Evolutionary conservation across 2,888 invertebrate genomes (phyloP).

Genomic region (Syrphus vitripennis): DNA sequence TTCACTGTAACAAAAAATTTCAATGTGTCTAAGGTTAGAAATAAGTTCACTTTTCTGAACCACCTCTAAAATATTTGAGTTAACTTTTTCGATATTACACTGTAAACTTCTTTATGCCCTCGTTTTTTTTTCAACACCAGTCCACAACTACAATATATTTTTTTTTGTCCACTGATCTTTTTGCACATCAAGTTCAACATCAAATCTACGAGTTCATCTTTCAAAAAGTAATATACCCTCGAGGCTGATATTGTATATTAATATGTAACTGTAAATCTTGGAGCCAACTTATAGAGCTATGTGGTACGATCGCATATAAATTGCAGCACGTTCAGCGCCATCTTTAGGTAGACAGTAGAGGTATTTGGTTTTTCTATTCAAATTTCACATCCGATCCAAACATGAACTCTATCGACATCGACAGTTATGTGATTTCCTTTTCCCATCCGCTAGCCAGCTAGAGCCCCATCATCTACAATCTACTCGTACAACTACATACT

Average conservation of each 20-base stretch:
- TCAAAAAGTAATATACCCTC: background rate
- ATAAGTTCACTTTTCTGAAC: no score
- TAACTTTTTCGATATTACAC: no score
- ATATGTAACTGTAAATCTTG: constrained; percentile 12
- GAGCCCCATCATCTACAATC: background rate
- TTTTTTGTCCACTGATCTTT: background rate
- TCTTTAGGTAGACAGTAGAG: background rate
- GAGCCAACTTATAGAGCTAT: background rate
- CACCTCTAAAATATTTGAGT: no score
- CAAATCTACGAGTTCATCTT: constrained; percentile 30
- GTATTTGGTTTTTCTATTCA: constrained; percentile 13
- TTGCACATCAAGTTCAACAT: constrained; percentile 23
- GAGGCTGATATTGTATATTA: constrained; percentile 2
- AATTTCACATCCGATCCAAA: constrained; percentile 55
- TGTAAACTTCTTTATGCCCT: background rate
- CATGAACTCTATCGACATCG: constrained; percentile 54
- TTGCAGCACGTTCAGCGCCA: constrained; percentile 47
- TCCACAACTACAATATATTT: background rate
- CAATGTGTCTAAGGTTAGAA: no score
- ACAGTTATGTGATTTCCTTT: constrained; percentile 68
- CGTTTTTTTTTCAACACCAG: background rate
- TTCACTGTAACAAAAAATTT: no score
- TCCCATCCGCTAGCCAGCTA: background rate
- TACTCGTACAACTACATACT: background rate
- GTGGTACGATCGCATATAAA: constrained; percentile 8